Evolutionary conservation across 2,113 vertebrate species (phyloP).

Genomic region (Eublepharis macularius): DNA sequence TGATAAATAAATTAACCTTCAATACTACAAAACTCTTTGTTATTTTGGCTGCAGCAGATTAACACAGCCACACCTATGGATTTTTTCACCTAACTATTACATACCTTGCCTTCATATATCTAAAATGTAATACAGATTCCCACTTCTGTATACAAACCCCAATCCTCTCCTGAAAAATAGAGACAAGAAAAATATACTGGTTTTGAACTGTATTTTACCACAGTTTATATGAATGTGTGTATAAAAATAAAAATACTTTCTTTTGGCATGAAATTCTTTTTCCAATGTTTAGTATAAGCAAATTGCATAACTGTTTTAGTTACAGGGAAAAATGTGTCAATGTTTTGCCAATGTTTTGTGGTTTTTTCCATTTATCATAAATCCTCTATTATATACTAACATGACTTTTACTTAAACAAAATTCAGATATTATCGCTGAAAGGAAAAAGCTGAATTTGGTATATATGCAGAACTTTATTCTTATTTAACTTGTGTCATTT

Average conservation of each 20-base stretch:
- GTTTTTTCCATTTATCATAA: not conserved
- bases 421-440: not conserved
- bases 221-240: not conserved
- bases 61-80: not conserved
- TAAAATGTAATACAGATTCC: not conserved
- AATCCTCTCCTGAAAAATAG: not conserved
- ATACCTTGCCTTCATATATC: not conserved
- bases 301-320: constrained; percentile 14
- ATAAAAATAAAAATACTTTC: constrained; percentile 15
- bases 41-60: not conserved
- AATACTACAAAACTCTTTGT: not conserved
- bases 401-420: not conserved
- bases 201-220: not conserved
- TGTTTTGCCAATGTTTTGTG: constrained; percentile 27
- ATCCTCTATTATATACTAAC: not conserved
- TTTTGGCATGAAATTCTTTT: not conserved
- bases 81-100: not conserved
- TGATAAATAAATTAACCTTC: not conserved
- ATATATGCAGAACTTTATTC: not conserved
- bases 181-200: constrained; percentile 21
- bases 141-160: not conserved
- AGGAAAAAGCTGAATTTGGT: not conserved
- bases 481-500: not conserved
- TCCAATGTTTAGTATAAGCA: not conserved
- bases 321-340: constrained; percentile 31